Conservation (phyloP, 2,113 vertebrate genomes). For the Mugil cephalus region DNA sequence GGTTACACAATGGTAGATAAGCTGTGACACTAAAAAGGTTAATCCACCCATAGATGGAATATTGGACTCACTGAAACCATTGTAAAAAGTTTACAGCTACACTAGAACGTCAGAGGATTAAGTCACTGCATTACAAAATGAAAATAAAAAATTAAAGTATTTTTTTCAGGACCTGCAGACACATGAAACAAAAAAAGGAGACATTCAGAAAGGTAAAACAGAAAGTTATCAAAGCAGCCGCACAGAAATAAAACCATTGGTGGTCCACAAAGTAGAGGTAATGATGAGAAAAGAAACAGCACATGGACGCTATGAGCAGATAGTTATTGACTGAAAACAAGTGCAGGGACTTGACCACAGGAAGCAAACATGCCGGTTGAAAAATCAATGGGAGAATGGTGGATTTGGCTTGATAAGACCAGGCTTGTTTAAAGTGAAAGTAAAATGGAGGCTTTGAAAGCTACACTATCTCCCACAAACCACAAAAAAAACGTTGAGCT, state of each 20-base stretch:
- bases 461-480: not conserved
- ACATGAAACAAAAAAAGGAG: too few relatives aligned
- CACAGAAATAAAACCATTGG: slow-evolving; percentile 1
- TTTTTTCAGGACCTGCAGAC: slow-evolving; percentile 30
- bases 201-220: not conserved
- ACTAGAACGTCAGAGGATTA: not conserved
- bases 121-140: not conserved
- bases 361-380: slow-evolving; percentile 64
- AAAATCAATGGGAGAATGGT: slow-evolving; percentile 19
- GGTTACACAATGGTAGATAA: not conserved
- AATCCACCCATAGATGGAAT: too few relatives aligned
- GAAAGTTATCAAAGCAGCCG: slow-evolving; percentile 2
- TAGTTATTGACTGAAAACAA: slow-evolving; percentile 5
- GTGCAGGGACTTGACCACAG: slow-evolving; percentile 40
- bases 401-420: slow-evolving; percentile 20
- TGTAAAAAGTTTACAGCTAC: not conserved
- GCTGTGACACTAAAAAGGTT: too few relatives aligned
- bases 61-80: not conserved
- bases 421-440: slow-evolving; percentile 18
- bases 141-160: too few relatives aligned
- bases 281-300: not conserved
- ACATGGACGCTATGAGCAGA: slow-evolving; percentile 1
- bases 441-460: not conserved
- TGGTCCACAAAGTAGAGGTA: slow-evolving; percentile 15
- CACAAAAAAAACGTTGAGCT: slow-evolving; percentile 1